Percentiles rank a stretch among this genome's conserved stretches.
These are phyloP conservation scores for Euwallacea fornicatus DNA, from an alignment of 1,140 invertebrate species.

Conservation along the genomic window DNA sequence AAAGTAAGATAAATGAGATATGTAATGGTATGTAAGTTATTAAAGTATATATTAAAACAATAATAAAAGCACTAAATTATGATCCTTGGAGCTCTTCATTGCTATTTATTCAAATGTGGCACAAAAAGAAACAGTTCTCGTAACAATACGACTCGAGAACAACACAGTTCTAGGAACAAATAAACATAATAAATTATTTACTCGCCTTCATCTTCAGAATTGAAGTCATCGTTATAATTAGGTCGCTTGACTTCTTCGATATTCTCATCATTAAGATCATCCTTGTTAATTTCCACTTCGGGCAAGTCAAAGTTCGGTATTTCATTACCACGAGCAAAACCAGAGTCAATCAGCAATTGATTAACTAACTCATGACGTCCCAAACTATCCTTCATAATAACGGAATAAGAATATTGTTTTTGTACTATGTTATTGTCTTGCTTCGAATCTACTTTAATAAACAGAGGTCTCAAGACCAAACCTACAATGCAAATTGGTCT, in stretches of 20 bases:
- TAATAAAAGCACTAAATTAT: too few relatives aligned
- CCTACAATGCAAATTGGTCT: background rate
- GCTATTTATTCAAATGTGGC: too few relatives aligned
- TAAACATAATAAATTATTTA: too few relatives aligned
- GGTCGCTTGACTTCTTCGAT: conserved; percentile 23
- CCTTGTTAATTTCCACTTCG: background rate
- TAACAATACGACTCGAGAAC: too few relatives aligned
- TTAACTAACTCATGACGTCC: conserved; percentile 39
- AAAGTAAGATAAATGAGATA: too few relatives aligned
- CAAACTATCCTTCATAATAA: conserved; percentile 43
- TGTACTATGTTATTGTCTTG: conserved; percentile 8
- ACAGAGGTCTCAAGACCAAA: conserved; percentile 36
- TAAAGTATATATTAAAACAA: too few relatives aligned
- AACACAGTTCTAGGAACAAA: too few relatives aligned
- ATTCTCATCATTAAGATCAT: conserved; percentile 21
- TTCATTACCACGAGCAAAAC: conserved; percentile 38
- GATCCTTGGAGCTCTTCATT: too few relatives aligned
- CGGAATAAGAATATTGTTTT: conserved; percentile 40
- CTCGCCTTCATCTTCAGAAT: too few relatives aligned
- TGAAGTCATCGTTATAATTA: background rate
- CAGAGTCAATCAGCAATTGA: conserved; percentile 45
- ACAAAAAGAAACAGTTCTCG: too few relatives aligned
- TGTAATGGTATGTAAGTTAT: too few relatives aligned
- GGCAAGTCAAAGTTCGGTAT: conserved; percentile 43
- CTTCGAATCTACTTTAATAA: conserved; percentile 31